A percentile compares a stretch with the other conserved stretches of the same genome.
Evolutionary conservation across 2,888 invertebrate species (phyloP).

Genomic region (Colletes collaris): DNA sequence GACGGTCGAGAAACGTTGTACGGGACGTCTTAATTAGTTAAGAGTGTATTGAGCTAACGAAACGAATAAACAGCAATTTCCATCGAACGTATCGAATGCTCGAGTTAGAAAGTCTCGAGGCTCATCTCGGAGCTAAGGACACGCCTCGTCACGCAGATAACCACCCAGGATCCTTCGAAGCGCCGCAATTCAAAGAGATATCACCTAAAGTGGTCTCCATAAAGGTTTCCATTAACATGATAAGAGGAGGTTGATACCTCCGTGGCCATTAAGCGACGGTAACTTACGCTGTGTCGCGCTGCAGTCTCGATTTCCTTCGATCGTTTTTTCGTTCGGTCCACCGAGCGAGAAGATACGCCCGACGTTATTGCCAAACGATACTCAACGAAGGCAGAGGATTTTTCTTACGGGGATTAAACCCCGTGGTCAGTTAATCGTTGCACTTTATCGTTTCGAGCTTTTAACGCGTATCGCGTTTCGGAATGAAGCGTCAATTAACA

Average conservation of each 20-base stretch:
- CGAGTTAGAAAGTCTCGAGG: conserved; percentile 16
- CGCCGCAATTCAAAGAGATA: conserved; percentile 61
- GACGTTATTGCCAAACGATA: conserved; percentile 44
- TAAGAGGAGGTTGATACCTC: conserved; percentile 62
- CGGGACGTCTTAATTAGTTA: too few species aligned
- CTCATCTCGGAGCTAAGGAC: conserved; percentile 13
- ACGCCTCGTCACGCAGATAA: conserved; percentile 58
- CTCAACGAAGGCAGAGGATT: conserved; percentile 34
- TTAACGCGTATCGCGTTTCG: conserved; percentile 55
- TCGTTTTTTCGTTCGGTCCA: conserved; percentile 13
- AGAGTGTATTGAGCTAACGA: not conserved
- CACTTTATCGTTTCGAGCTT: conserved; percentile 62
- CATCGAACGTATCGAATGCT: conserved; percentile 8
- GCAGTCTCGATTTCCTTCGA: conserved; percentile 44
- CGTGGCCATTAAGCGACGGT: conserved; percentile 58
- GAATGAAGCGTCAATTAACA: conserved; percentile 57
- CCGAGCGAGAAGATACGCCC: conserved; percentile 29
- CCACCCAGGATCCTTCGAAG: conserved; percentile 64
- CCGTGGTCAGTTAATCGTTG: conserved; percentile 54
- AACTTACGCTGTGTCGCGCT: conserved; percentile 45
- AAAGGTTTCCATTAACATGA: conserved; percentile 74
- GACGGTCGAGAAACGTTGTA: too few species aligned
- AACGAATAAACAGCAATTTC: conserved; percentile 1
- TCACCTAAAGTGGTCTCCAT: conserved; percentile 67
- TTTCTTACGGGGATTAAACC: conserved; percentile 41